Percentiles rank a stretch among this genome's conserved stretches.
phyloP scores from a whole-genome alignment of 2,113 vertebrate genomes.

The Gymnorhina tibicen region DNA sequence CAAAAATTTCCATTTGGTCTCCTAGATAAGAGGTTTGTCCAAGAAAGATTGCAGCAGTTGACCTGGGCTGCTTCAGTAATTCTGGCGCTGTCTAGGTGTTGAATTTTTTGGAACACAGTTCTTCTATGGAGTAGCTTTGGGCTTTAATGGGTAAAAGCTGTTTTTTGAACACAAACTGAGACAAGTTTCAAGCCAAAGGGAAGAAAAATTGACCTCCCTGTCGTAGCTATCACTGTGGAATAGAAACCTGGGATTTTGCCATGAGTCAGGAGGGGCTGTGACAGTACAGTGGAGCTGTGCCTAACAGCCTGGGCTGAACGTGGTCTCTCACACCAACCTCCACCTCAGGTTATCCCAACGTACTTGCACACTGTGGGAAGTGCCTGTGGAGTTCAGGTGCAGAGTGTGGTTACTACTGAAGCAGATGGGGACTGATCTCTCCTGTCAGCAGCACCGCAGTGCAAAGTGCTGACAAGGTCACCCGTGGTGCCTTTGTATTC shows the following conservation, averaged over 20 bases:
- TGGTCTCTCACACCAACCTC: background rate
- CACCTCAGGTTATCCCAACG: fast-evolving
- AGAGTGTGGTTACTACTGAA: background rate
- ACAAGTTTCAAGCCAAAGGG: background rate
- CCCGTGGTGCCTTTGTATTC: background rate
- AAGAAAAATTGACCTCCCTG: background rate
- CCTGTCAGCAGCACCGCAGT: background rate
- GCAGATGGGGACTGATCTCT: background rate
- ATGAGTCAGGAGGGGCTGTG: background rate
- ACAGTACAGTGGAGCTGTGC: background rate
- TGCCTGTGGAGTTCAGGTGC: background rate
- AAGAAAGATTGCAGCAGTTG: background rate
- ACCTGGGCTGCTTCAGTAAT: background rate
- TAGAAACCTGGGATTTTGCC: background rate
- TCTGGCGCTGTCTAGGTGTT: background rate
- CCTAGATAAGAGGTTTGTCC: background rate
- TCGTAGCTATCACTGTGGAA: background rate
- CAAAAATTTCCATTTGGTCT: background rate
- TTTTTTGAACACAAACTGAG: background rate
- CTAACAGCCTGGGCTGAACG: background rate
- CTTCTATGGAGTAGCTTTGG: background rate
- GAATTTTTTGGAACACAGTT: background rate
- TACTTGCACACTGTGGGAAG: background rate
- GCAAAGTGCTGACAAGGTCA: background rate
- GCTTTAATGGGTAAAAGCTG: background rate